Evolutionary conservation across 2,113 vertebrate genomes (phyloP).

Genomic region (Herpailurus yagouaroundi): DNA sequence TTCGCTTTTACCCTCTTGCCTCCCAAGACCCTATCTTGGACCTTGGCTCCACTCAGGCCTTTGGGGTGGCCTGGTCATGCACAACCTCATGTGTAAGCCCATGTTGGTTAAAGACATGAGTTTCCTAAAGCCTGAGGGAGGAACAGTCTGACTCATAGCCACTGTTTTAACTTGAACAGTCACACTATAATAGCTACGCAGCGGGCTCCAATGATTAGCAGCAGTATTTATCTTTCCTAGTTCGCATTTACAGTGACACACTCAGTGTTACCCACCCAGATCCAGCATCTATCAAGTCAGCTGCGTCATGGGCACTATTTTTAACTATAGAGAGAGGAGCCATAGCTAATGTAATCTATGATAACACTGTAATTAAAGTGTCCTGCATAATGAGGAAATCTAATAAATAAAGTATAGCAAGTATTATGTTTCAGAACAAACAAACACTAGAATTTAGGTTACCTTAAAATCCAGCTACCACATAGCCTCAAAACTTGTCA

Average conservation of each 20-base stretch:
- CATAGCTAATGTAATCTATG: conserved; percentile 12
- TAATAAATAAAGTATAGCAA: conserved; percentile 61
- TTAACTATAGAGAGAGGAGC: conserved; percentile 43
- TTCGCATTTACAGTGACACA: conserved; percentile 55
- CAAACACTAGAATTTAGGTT: conserved; percentile 7
- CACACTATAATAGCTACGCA: conserved; percentile 37
- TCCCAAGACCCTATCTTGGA: conserved; percentile 43
- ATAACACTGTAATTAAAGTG: conserved; percentile 58
- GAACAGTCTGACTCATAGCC: conserved; percentile 64
- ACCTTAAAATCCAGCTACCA: conserved; percentile 27
- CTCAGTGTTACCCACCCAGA: conserved; percentile 32
- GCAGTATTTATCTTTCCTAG: conserved; percentile 53
- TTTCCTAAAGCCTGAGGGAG: conserved; percentile 62
- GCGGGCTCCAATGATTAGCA: conserved; percentile 64
- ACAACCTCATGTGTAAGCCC: neutral
- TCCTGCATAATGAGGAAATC: conserved; percentile 58
- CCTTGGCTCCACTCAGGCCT: conserved; percentile 20
- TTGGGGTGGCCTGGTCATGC: neutral
- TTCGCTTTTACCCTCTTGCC: conserved; percentile 25
- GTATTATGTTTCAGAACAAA: conserved; percentile 64
- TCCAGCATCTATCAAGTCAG: conserved; percentile 14
- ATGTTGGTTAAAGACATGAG: conserved; percentile 21
- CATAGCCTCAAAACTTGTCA: conserved; percentile 58
- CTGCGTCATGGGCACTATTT: neutral
- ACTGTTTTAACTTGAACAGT: conserved; percentile 63